Evolutionary conservation across 2,797 vertebrate species (phyloP), one percentile per base, ranked within the genome.

Genomic region (Crocidura indochinensis): DNA sequence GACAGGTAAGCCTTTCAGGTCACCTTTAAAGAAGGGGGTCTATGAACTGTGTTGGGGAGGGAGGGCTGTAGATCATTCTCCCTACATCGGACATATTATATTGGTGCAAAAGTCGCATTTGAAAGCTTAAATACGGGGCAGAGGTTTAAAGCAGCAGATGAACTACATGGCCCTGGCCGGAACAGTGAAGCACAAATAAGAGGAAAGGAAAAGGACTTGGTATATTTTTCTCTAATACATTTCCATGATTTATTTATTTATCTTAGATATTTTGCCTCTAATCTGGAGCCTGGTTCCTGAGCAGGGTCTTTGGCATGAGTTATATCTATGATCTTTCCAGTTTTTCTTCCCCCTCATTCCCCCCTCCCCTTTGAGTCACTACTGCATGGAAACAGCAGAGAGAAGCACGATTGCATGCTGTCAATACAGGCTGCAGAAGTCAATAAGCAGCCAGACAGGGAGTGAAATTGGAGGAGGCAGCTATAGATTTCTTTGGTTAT

Each of bases 401-500:
- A 96, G 96, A 84, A 76, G 74, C 91, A 87, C 91, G 94, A 92
- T 94, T 97, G 96, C 91, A 93, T 22, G 51, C 95, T 93, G 94
- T 97, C 10, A 0, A 96, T 97, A 93, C n/a, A 92, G 88, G 82
- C 96, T 97, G 95, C 88, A 96, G 96, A 96, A 97, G 97, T 98
- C 97, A 97, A 96, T 98, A 97, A 95, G 94, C 75, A 93, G 92
- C 93, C 94, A 97, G 96, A 94, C 95, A 97, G 91, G 90, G 95
- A 98, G 88, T 92, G 92, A 97, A 97, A 97, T 88, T 96, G 96
- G 97, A 92, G 96, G 94, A 97, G 96, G 97, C 97, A 98, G 96
- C 96, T 98, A 97, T 97, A 92, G 98, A 98, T 98, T 97, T 98
- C 94, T 95, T 92, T 84, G 92, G 94, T 97, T 97, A 97, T 97